Conservation (phyloP, 2,797 vertebrate genomes). For the Acomys russatus region DNA sequence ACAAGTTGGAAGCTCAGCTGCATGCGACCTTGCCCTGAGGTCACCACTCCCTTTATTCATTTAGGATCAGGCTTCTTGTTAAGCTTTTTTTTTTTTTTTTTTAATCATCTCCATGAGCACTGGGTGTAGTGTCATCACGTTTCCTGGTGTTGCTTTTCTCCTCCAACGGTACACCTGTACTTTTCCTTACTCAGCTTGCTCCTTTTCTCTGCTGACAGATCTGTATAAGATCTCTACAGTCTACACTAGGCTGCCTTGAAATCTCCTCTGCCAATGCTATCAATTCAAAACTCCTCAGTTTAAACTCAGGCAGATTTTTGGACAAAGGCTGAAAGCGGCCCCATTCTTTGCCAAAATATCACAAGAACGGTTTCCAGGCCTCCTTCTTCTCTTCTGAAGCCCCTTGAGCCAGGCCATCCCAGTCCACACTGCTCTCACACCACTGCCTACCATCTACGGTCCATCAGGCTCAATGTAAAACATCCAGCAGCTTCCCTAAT, state of each 20-base stretch:
- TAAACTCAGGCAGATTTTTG: neutral
- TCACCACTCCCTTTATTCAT: neutral
- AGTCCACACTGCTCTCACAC: neutral
- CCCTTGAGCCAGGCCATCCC: neutral
- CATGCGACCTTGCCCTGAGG: neutral
- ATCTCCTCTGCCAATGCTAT: neutral
- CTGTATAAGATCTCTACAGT: neutral
- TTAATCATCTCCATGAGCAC: neutral
- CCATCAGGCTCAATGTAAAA: neutral
- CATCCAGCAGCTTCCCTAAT: neutral
- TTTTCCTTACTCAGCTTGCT: neutral
- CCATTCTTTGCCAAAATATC: neutral
- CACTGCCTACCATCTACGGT: neutral
- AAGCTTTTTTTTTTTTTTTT: too few species aligned
- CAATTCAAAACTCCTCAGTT: neutral
- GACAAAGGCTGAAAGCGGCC: neutral
- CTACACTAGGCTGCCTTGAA: neutral
- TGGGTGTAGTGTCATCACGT: neutral
- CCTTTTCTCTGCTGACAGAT: neutral
- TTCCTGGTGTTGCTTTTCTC: neutral
- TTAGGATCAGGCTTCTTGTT: neutral
- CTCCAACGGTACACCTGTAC: too few species aligned
- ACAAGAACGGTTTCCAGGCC: neutral
- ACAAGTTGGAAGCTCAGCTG: neutral
- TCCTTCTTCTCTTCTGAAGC: neutral